Conservation (phyloP, 2,113 vertebrate genomes). For the Aspiorhynchus laticeps region DNA sequence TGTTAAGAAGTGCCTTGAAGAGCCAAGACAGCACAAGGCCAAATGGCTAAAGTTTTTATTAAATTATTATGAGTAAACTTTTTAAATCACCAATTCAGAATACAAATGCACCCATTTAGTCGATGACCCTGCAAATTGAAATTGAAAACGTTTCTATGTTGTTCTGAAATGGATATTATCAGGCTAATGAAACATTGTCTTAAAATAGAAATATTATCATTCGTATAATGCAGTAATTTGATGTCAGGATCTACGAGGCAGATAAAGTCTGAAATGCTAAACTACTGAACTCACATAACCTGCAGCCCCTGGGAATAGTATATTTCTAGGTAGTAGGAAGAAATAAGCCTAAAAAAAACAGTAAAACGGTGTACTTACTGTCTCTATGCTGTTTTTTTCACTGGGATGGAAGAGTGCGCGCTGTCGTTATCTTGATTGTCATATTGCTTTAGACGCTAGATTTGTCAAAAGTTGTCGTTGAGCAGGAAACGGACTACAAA, state of each 20-base stretch:
- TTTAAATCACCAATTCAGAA: neutral
- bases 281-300: neutral
- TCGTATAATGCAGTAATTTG: neutral
- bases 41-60: neutral
- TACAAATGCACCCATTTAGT: neutral
- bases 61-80: neutral
- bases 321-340: neutral
- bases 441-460: neutral
- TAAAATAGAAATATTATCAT: neutral
- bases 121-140: neutral
- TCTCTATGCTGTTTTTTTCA: neutral
- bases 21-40: neutral
- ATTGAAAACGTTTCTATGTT: neutral
- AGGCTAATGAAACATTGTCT: neutral
- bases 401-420: neutral
- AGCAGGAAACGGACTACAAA: neutral
- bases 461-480: constrained; percentile 14
- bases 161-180: neutral
- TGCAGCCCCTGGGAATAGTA: constrained; percentile 1
- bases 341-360: neutral
- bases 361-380: constrained; percentile 20
- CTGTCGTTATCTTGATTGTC: neutral
- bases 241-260: neutral
- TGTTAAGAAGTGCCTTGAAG: neutral
- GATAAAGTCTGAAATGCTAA: neutral